Percentiles rank a stretch among this genome's conserved stretches.
Evolutionary conservation across 2,888 invertebrate species (phyloP).

Genomic region (Drosophila infuscata): DNA sequence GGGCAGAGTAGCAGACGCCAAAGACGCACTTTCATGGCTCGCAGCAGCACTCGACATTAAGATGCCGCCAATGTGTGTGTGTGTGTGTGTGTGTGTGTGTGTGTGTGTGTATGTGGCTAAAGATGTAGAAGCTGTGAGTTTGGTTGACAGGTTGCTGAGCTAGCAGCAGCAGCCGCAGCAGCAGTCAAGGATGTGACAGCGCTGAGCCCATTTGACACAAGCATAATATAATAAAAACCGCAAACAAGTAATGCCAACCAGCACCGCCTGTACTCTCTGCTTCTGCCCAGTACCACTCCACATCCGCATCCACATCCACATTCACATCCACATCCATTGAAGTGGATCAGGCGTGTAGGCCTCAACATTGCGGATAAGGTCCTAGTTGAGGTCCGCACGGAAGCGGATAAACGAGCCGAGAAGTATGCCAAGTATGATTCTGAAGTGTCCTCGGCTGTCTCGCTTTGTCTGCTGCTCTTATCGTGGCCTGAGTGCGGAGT

Average conservation of each 20-base stretch:
- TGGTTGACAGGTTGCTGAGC: constrained; percentile 68
- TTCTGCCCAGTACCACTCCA: neutral
- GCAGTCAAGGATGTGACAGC: constrained; percentile 71
- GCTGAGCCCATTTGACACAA: constrained; percentile 77
- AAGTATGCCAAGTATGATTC: constrained; percentile 19
- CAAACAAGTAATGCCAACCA: constrained; percentile 71
- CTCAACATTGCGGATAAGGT: constrained; percentile 11
- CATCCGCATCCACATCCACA: neutral
- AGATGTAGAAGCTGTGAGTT: neutral
- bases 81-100: neutral
- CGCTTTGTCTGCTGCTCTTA: constrained; percentile 6
- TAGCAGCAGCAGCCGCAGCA: constrained; percentile 64
- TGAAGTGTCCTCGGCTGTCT: constrained; percentile 41
- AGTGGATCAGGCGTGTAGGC: constrained; percentile 34
- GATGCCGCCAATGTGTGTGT: constrained; percentile 61
- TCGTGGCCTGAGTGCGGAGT: constrained; percentile 4
- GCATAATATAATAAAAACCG: constrained; percentile 78
- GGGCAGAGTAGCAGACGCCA: neutral
- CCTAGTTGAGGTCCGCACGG: constrained; percentile 25
- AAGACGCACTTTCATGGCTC: constrained; percentile 6
- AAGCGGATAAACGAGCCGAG: constrained; percentile 31
- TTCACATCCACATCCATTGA: constrained; percentile 7
- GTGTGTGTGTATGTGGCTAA: neutral
- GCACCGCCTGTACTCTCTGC: neutral
- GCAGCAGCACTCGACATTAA: constrained; percentile 40